Evolutionary conservation across 1,140 invertebrate genomes (phyloP).

Genomic region (Drosophila burlai): DNA sequence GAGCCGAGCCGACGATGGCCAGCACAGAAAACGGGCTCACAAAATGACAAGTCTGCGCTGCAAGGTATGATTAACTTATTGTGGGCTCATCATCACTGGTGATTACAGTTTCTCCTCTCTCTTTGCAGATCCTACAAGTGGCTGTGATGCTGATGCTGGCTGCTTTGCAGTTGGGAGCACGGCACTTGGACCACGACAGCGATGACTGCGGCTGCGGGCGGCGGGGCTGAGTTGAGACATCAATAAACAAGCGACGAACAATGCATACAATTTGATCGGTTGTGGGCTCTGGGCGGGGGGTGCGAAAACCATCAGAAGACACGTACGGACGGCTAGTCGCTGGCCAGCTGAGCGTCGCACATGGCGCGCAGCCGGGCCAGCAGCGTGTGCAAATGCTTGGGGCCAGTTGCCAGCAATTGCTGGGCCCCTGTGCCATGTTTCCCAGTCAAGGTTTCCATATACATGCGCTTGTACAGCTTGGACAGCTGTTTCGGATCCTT

Average conservation of each 20-base stretch:
- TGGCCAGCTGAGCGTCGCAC: conserved; percentile 64
- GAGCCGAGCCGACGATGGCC: conserved; percentile 42
- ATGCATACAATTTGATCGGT: conserved; percentile 62
- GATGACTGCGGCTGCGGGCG: conserved; percentile 56
- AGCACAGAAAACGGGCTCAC: conserved; percentile 40
- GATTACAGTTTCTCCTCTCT: neutral
- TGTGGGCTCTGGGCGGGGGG: conserved; percentile 18
- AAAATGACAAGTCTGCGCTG: conserved; percentile 61
- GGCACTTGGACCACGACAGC: conserved; percentile 43
- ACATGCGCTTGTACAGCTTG: conserved; percentile 87
- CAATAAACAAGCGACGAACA: conserved; percentile 62
- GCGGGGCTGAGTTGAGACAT: conserved; percentile 61
- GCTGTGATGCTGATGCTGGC: conserved; percentile 56
- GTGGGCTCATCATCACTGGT: neutral
- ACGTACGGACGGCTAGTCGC: conserved; percentile 72
- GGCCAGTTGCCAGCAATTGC: conserved; percentile 37
- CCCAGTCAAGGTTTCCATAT: conserved; percentile 85
- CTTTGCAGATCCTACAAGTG: conserved; percentile 52
- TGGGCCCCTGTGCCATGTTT: conserved; percentile 75
- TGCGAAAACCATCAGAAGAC: conserved; percentile 63
- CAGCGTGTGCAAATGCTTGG: conserved; percentile 74
- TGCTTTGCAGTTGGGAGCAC: conserved; percentile 32
- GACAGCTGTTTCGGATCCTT: conserved; percentile 88
- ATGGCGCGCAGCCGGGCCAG: conserved; percentile 72
- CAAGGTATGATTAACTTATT: conserved; percentile 52